Evolutionary conservation across 1,140 invertebrate genomes (phyloP).

Genomic region (Cyclina sinensis): DNA sequence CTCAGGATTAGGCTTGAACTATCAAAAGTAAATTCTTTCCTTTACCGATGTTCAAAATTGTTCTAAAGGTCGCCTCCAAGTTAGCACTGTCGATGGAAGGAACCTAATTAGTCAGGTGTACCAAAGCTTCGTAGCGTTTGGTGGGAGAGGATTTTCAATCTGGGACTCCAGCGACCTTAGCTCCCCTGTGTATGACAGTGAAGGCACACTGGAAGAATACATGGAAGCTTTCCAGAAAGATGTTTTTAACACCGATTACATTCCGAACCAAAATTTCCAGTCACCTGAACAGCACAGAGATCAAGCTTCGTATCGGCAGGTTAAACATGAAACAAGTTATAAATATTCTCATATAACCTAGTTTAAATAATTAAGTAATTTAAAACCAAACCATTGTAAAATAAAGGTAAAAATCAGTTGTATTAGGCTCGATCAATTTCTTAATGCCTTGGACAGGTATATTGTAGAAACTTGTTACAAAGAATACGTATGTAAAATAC

Average conservation of each 20-base stretch:
- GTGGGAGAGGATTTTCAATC: conserved; percentile 58
- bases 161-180: not conserved
- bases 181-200: conserved; percentile 38
- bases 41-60: too few relatives aligned
- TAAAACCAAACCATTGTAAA: too few relatives aligned
- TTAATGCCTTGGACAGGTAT: too few relatives aligned
- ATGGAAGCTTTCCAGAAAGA: conserved; percentile 24
- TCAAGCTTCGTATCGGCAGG: conserved; percentile 32
- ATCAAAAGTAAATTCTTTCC: too few relatives aligned
- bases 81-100: conserved; percentile 49
- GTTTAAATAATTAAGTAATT: too few relatives aligned
- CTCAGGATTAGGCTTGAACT: too few relatives aligned
- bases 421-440: too few relatives aligned
- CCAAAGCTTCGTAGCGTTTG: conserved; percentile 44
- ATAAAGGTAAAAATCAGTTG: too few relatives aligned
- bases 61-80: conserved; percentile 50
- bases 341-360: too few relatives aligned
- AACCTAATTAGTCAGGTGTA: not conserved
- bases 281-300: conserved; percentile 58
- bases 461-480: too few relatives aligned
- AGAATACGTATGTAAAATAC: too few relatives aligned
- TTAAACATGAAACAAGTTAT: too few relatives aligned
- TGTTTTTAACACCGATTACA: conserved; percentile 58
- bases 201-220: conserved; percentile 50
- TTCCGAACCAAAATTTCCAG: not conserved